These are phyloP conservation scores for Sesia bembeciformis DNA, from an alignment of 2,888 invertebrate species.

Conservation along the genomic window DNA sequence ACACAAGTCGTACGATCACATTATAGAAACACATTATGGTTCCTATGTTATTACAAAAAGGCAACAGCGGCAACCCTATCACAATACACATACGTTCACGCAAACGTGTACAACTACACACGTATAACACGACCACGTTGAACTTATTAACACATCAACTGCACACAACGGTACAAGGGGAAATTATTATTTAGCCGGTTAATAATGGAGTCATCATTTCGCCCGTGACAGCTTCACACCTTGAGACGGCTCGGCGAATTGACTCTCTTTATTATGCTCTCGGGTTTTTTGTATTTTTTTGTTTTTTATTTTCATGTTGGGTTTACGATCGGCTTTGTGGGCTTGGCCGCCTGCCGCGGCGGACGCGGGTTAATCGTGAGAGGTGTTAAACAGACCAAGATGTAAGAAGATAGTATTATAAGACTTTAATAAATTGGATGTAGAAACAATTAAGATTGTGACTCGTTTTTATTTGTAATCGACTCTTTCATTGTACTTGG, in stretches of 20 bases:
- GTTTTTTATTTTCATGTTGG: constrained; percentile 39
- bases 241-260: constrained; percentile 54
- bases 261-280: constrained; percentile 57
- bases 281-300: constrained; percentile 24
- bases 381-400: constrained; percentile 53
- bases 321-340: constrained; percentile 57
- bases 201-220: constrained; percentile 72
- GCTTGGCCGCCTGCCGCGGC: constrained; percentile 26
- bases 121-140: constrained; percentile 27
- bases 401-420: constrained; percentile 23
- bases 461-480: not conserved
- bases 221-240: constrained; percentile 71
- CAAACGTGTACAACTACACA: constrained; percentile 7
- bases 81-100: constrained; percentile 21
- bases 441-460: not conserved
- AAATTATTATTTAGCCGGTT: constrained; percentile 62
- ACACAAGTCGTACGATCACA: too few relatives aligned
- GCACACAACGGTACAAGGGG: constrained; percentile 38
- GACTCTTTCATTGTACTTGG: not conserved
- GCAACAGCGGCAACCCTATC: constrained; percentile 23
- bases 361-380: constrained; percentile 31
- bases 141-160: constrained; percentile 50
- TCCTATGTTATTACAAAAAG: constrained; percentile 4
- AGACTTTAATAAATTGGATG: not conserved
- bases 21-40: too few relatives aligned